These are phyloP conservation scores for Psephotus haematonotus DNA, from an alignment of 2,113 vertebrate species.

Conservation along the genomic window DNA sequence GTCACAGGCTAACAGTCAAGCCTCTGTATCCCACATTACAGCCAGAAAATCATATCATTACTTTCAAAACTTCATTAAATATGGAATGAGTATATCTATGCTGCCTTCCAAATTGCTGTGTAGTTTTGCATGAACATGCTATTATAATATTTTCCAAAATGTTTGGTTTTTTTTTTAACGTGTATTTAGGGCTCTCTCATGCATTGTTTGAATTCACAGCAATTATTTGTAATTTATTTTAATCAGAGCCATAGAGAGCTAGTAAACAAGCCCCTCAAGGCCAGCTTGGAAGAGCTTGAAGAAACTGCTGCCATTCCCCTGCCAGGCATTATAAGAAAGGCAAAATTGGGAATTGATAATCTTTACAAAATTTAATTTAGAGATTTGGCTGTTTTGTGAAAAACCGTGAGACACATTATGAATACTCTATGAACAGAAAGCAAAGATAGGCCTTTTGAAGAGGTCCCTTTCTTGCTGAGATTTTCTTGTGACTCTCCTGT, in stretches of 20 bases:
- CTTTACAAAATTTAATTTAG: not conserved
- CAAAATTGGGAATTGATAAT: not conserved
- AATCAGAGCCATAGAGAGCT: not conserved
- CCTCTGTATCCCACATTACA: not conserved
- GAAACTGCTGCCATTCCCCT: not conserved
- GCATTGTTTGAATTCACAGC: not conserved
- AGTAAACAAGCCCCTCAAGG: constrained; percentile 22
- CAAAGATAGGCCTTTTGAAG: not conserved
- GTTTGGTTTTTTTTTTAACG: not conserved
- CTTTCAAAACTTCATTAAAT: constrained; percentile 16
- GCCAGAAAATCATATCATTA: not conserved
- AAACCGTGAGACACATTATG: not conserved
- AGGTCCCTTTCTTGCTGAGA: not conserved
- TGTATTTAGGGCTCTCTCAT: constrained; percentile 14
- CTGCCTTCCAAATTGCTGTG: not conserved
- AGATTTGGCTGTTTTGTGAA: not conserved
- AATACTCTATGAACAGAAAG: not conserved
- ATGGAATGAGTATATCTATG: not conserved
- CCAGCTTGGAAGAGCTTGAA: constrained; percentile 2
- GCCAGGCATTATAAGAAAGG: not conserved
- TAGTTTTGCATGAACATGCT: not conserved
- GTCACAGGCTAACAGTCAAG: not conserved
- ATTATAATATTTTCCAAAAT: constrained; percentile 8
- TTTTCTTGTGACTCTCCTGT: not conserved
- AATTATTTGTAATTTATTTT: constrained; percentile 47